Percentiles rank a stretch among this genome's conserved stretches.
Evolutionary conservation across 2,888 invertebrate species (phyloP).

Genomic region (Cinara cedri): DNA sequence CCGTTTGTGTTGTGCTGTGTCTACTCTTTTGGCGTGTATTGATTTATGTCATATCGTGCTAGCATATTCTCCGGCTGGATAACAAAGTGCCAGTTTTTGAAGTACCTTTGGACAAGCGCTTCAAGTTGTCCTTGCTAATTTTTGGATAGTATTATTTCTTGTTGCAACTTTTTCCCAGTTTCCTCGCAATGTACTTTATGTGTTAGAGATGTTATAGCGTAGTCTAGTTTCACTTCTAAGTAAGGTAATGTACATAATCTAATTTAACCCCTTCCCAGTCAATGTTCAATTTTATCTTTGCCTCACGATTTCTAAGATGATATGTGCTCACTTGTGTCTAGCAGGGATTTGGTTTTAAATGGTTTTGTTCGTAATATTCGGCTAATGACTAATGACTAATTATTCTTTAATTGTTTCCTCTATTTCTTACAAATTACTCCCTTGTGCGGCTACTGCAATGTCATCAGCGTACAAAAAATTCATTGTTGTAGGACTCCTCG

Average conservation of each 20-base stretch:
- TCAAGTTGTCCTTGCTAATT: no score
- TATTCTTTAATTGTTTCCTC: slow-evolving; percentile 11
- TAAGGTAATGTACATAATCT: neutral
- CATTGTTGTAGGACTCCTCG: neutral
- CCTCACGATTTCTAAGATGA: neutral
- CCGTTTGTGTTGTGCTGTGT: neutral
- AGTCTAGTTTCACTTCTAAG: neutral
- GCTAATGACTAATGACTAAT: slow-evolving; percentile 6
- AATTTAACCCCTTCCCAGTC: neutral
- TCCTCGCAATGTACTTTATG: no score
- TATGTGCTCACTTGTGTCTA: neutral
- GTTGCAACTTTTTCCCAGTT: no score
- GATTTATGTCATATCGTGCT: no score
- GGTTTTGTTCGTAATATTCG: slow-evolving; percentile 2
- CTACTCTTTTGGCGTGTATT: neutral
- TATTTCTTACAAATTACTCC: neutral
- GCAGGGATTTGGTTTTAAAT: neutral
- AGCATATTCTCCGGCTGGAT: no score
- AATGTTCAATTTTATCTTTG: slow-evolving; percentile 16
- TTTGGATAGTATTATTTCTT: no score
- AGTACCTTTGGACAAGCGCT: no score
- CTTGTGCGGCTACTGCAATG: no score
- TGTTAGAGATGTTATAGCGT: neutral
- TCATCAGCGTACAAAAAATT: neutral
- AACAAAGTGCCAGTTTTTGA: no score